phyloP scores from a whole-genome alignment of 2,797 vertebrate genomes.

The Hoplostethus mediterraneus region DNA sequence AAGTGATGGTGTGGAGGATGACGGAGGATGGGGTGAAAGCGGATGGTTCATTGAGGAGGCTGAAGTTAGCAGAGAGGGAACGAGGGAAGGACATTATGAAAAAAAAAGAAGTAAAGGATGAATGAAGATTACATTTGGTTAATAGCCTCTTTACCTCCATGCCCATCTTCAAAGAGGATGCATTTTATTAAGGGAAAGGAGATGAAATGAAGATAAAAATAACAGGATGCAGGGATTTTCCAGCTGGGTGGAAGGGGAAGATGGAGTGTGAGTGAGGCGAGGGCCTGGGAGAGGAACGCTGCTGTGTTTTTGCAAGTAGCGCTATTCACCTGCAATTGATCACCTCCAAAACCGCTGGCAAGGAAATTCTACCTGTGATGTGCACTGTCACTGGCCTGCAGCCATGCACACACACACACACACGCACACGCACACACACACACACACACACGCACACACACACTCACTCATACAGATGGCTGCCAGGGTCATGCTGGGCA shows the following conservation, averaged over 20 bases:
- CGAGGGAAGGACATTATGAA: slow-evolving; percentile 60
- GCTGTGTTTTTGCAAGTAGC: slow-evolving; percentile 34
- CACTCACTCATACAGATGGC: neutral
- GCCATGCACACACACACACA: slow-evolving; percentile 31
- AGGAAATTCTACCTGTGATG: slow-evolving; percentile 46
- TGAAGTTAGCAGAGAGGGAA: slow-evolving; percentile 57
- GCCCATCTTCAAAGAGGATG: neutral
- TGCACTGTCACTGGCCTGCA: slow-evolving; percentile 38
- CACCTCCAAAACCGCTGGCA: slow-evolving; percentile 41
- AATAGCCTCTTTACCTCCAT: slow-evolving; percentile 21
- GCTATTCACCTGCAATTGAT: slow-evolving; percentile 42
- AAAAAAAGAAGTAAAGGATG: slow-evolving; percentile 43
- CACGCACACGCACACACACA: neutral
- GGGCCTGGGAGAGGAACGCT: neutral
- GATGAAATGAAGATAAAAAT: neutral
- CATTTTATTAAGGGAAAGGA: too few relatives aligned
- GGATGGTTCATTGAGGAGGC: slow-evolving; percentile 67
- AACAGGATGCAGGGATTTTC: slow-evolving; percentile 8
- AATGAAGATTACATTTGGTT: slow-evolving; percentile 37
- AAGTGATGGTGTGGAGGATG: slow-evolving; percentile 18
- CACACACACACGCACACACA: slow-evolving; percentile 3
- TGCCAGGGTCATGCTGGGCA: slow-evolving; percentile 68
- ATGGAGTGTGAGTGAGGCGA: neutral
- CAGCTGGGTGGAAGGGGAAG: slow-evolving; percentile 9
- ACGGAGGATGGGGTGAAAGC: neutral